Base-by-base conservation (phyloP, 2,113 vertebrate genomes). In the Syngnathus scovelli region DNA sequence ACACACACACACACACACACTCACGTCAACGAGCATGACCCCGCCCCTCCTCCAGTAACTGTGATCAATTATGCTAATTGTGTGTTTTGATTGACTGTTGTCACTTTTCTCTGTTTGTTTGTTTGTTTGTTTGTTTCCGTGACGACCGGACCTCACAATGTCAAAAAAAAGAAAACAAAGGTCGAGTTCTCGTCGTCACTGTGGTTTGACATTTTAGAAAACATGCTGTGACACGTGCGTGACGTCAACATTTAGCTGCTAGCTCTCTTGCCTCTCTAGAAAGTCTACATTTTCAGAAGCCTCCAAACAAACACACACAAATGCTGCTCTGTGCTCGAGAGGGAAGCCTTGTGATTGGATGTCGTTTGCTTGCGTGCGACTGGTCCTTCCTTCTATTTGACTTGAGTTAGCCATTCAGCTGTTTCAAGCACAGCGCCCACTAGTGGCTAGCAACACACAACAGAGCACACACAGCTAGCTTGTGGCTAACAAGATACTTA, bases 51-150 rank as follows among this genome's bases (percentile, higher is more conserved):
- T 49, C 67, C 64, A 72, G 79, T 86, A 77, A 85, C 77, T 79
- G 85, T 87, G 84, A 86, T 83, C 75, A 84, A 80, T 81, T 85
- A 87, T 88, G 77, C 82, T 88, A 85, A 87, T 85, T 72, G 77
- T 86, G 86, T 89, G 84, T 83, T 86, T 82, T 85, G 80, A 84
- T 85, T 83, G 83, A 81, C 78, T 84, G 78, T 82, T 80, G 86
- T 89, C 85, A 70, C 70, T 89, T 87, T 76, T 78, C 61, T 83
- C 64, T 74, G 79, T 82, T 77, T 75, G 79, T 86, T 81, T 77
- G 80, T 87, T 85, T 75, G 82, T 86, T 84, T 77, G 80, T 87
- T 85, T 75, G 82, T 86, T 84, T 75, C 77, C 70, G 64, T 78
- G 79, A 69, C 52, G 60, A 84, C 86, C 68, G 76, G 80, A 80